Evolutionary conservation across 2,888 invertebrate species (phyloP).

Genomic region (Strigamia crassipes): DNA sequence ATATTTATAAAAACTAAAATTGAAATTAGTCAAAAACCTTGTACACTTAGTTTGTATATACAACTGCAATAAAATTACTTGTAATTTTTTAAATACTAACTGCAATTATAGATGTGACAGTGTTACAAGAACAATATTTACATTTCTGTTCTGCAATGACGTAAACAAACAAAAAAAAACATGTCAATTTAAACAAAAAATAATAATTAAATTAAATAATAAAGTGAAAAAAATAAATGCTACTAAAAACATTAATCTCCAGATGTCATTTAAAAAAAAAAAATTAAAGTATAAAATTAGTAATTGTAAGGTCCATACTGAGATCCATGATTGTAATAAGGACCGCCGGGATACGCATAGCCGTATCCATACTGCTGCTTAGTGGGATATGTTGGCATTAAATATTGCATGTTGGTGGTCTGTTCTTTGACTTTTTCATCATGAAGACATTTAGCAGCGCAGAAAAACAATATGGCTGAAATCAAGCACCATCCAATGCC

Average conservation of each 20-base stretch:
- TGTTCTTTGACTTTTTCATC: constrained; percentile 92
- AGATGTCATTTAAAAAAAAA: neutral
- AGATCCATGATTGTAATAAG: constrained; percentile 78
- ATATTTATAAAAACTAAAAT: neutral
- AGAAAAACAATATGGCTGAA: constrained; percentile 89
- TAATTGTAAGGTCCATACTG: constrained; percentile 94
- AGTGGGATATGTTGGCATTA: constrained; percentile 96
- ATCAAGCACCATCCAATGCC: constrained; percentile 90
- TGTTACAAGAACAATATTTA: constrained; percentile 24
- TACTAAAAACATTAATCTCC: neutral
- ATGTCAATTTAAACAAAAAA: neutral
- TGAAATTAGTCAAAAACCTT: neutral
- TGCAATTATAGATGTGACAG: neutral
- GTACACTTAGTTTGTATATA: neutral
- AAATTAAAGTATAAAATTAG: constrained; percentile 58
- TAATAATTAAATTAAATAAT: neutral
- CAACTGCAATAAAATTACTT: neutral
- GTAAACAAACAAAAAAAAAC: neutral
- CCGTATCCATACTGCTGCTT: constrained; percentile 76
- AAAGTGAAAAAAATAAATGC: neutral
- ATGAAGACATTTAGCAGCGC: constrained; percentile 91
- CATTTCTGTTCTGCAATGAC: neutral
- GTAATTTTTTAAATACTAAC: neutral
- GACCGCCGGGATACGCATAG: constrained; percentile 86
- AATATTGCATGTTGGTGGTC: constrained; percentile 95